A percentile compares a stretch with the other conserved stretches of the same genome.
Conservation (phyloP, 2,888 invertebrate genomes). For the Pachliopta kotzebuea region DNA sequence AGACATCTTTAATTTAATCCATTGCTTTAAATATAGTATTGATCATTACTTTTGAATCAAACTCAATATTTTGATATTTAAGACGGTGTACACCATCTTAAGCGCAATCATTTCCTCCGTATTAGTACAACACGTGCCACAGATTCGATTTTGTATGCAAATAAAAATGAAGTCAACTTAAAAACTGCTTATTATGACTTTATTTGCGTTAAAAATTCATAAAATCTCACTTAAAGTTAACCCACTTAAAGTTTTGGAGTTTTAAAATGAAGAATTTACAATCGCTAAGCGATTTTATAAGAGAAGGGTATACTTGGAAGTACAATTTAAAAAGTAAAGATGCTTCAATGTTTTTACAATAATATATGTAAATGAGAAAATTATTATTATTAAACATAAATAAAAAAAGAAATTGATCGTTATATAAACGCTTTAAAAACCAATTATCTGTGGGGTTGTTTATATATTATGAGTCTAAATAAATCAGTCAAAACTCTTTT, state of each 20-base stretch:
- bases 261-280: conserved; percentile 75
- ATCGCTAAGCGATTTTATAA: conserved; percentile 55
- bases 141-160: conserved; percentile 68
- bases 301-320: conserved; percentile 65
- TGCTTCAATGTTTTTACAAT: background rate
- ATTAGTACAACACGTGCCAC: conserved; percentile 73
- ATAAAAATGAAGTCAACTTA: conserved; percentile 74
- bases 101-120: conserved; percentile 66
- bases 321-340: conserved; percentile 53
- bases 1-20: too few species aligned
- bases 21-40: too few species aligned
- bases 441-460: too few species aligned
- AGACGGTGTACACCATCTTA: conserved; percentile 39
- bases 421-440: too few species aligned
- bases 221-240: conserved; percentile 70
- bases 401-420: too few species aligned
- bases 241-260: conserved; percentile 63
- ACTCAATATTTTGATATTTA: too few species aligned
- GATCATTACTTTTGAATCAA: too few species aligned
- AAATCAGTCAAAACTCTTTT: too few species aligned
- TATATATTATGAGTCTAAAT: too few species aligned
- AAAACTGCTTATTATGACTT: conserved; percentile 76
- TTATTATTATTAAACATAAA: too few species aligned
- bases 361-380: too few species aligned
- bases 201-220: conserved; percentile 73